These are phyloP conservation scores for Eidolon dupreanum DNA, from an alignment of 2,797 vertebrate genomes.

Conservation along the genomic window DNA sequence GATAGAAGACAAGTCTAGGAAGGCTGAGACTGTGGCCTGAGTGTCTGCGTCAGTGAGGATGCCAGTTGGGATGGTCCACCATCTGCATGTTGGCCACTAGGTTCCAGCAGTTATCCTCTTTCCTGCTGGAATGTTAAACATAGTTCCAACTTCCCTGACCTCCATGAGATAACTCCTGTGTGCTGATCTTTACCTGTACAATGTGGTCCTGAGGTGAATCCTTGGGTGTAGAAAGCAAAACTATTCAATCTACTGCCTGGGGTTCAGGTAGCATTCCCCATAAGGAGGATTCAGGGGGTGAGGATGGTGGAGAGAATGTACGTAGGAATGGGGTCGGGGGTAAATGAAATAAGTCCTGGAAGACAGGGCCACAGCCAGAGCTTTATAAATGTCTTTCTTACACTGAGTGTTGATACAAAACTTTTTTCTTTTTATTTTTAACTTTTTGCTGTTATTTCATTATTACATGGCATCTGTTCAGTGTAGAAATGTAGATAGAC, in stretches of 20 bases:
- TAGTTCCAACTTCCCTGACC: neutral
- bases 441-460: neutral
- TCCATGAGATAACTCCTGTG: neutral
- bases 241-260: fast-evolving
- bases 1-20: neutral
- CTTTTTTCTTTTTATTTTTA: neutral
- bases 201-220: neutral
- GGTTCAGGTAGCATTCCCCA: neutral
- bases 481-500: neutral
- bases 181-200: neutral
- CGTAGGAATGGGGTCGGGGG: fast-evolving
- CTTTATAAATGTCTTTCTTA: neutral
- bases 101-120: neutral
- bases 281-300: neutral
- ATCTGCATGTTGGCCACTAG: no score
- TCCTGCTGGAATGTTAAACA: neutral
- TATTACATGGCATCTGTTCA: neutral
- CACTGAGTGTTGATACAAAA: neutral
- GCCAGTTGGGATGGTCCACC: neutral
- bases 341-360: neutral
- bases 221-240: neutral
- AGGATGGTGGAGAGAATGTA: neutral
- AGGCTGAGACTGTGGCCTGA: neutral
- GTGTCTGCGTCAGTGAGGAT: neutral
- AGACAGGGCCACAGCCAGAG: neutral